phyloP scores from a whole-genome alignment of 2,113 vertebrate genomes.

The Charina bottae region DNA sequence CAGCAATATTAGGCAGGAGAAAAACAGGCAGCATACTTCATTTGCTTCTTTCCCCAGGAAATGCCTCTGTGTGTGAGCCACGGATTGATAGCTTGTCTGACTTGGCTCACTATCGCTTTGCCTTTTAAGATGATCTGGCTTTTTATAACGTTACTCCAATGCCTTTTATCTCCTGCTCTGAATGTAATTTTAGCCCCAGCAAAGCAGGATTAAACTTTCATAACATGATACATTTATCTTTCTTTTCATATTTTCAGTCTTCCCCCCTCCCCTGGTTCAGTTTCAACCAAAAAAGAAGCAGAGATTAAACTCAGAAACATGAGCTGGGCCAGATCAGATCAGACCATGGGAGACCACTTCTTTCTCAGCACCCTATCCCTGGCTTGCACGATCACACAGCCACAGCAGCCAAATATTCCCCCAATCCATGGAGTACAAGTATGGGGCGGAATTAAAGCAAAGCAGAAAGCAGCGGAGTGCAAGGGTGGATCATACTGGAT shows the following conservation, averaged over 20 bases:
- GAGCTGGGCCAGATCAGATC: conserved; percentile 34
- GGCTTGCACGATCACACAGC: conserved; percentile 8
- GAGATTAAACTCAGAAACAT: conserved; percentile 34
- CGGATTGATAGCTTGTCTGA: neutral
- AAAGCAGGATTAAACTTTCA: conserved; percentile 77
- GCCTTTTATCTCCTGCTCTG: conserved; percentile 69
- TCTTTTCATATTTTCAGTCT: conserved; percentile 52
- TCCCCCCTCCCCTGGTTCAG: conserved; percentile 30
- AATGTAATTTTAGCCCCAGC: conserved; percentile 67
- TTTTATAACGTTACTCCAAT: conserved; percentile 43
- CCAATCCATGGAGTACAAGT: neutral
- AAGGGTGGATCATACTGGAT: conserved; percentile 29
- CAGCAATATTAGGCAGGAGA: neutral
- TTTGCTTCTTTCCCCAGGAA: neutral
- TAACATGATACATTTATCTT: conserved; percentile 67
- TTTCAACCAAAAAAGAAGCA: conserved; percentile 52
- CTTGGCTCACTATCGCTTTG: neutral
- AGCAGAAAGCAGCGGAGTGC: conserved; percentile 45
- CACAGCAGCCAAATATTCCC: neutral
- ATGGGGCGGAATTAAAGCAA: conserved; percentile 18
- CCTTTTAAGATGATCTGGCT: conserved; percentile 56
- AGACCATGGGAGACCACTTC: conserved; percentile 24
- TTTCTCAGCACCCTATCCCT: conserved; percentile 28
- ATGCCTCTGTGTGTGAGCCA: neutral
- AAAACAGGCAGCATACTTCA: conserved; percentile 1